Evolutionary conservation across 2,888 invertebrate genomes (phyloP).

Genomic region (Ectemnius lituratus): DNA sequence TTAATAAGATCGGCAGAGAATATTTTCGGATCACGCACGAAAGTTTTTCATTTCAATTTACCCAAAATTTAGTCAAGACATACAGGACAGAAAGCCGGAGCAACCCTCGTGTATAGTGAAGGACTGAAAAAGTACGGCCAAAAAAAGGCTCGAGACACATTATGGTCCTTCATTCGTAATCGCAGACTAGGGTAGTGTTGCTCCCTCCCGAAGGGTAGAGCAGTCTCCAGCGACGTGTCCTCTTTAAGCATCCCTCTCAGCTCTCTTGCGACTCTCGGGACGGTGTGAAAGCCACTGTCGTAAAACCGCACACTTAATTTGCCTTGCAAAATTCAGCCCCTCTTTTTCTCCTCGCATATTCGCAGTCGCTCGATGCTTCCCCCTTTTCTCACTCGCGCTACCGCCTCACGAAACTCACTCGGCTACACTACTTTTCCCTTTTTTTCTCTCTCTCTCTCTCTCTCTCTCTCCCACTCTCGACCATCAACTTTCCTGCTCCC

Average conservation of each 20-base stretch:
- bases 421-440: constrained; percentile 27
- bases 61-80: constrained; percentile 8
- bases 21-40: too few species aligned
- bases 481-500: background rate
- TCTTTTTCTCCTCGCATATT: constrained; percentile 47
- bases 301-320: constrained; percentile 77
- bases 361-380: background rate
- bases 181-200: constrained; percentile 25
- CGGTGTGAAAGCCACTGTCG: constrained; percentile 71
- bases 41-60: constrained; percentile 27
- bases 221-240: constrained; percentile 46
- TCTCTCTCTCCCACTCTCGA: background rate
- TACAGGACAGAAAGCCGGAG: constrained; percentile 10
- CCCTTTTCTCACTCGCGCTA: constrained; percentile 13
- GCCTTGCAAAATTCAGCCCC: constrained; percentile 76
- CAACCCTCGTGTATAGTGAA: constrained; percentile 14
- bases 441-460: background rate
- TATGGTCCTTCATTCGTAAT: constrained; percentile 49
- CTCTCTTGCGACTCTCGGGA: constrained; percentile 53
- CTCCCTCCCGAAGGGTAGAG: constrained; percentile 31
- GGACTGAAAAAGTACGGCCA: background rate
- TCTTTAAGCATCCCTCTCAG: constrained; percentile 69
- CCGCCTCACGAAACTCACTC: constrained; percentile 29
- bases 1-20: too few species aligned
- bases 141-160: constrained; percentile 49